These are phyloP conservation scores for Aselliscus stoliczkanus DNA, from an alignment of 2,797 vertebrate genomes.

Conservation along the genomic window DNA sequence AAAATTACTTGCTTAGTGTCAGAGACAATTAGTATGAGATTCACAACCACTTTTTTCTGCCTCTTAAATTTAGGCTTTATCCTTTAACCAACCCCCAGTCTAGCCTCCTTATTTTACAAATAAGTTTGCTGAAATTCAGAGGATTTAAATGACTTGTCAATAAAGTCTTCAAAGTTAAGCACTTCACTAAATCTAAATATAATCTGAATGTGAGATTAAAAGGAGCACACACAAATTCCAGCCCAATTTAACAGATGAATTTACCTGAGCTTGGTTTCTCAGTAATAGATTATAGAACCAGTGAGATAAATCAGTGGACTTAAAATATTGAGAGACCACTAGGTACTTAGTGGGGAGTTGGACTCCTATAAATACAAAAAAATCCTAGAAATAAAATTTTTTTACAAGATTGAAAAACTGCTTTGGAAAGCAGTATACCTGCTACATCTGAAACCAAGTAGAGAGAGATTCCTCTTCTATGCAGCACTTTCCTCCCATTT, in stretches of 20 bases:
- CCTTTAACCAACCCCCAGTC: background rate
- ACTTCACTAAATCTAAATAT: background rate
- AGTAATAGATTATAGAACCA: background rate
- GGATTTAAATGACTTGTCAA: background rate
- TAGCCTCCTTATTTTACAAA: background rate
- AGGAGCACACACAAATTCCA: background rate
- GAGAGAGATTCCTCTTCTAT: background rate
- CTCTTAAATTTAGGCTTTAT: background rate
- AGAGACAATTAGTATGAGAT: background rate
- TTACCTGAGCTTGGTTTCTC: background rate
- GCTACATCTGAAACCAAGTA: background rate
- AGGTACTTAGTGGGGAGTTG: background rate
- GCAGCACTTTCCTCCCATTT: background rate
- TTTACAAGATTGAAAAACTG: background rate
- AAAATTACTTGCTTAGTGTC: conserved; percentile 7
- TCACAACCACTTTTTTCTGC: background rate
- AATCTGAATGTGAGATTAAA: conserved; percentile 32
- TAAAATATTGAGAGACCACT: background rate
- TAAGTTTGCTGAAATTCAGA: background rate
- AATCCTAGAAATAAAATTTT: background rate
- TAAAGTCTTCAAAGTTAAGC: conserved; percentile 5
- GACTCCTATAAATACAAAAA: background rate
- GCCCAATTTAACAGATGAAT: background rate
- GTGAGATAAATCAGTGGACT: background rate
- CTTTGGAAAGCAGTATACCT: background rate